Evolutionary conservation across 2,888 invertebrate species (phyloP).

Genomic region (Epinotia bilunana): DNA sequence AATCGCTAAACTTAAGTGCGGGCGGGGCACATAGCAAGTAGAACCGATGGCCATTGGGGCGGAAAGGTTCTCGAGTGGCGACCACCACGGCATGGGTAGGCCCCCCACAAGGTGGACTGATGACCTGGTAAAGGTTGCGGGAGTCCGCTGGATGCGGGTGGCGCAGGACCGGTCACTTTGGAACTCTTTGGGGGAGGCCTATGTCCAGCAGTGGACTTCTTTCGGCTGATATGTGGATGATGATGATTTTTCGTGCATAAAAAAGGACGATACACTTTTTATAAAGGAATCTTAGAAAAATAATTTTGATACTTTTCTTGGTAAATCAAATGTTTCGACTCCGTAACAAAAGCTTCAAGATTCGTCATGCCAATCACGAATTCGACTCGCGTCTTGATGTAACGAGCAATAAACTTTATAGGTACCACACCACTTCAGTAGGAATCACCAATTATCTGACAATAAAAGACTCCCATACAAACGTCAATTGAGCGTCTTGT

Average conservation of each 20-base stretch:
- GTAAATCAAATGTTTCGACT: slow-evolving; percentile 68
- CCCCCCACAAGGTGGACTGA: too few species aligned
- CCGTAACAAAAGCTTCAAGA: slow-evolving; percentile 68
- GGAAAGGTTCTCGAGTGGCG: too few species aligned
- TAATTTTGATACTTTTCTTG: slow-evolving; percentile 50
- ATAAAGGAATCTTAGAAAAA: neutral
- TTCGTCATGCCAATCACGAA: slow-evolving; percentile 72
- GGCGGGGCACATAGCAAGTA: too few species aligned
- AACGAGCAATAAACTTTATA: slow-evolving; percentile 81
- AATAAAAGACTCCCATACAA: slow-evolving; percentile 70
- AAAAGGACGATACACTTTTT: neutral
- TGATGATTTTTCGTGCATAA: neutral
- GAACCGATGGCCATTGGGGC: too few species aligned
- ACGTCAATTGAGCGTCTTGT: slow-evolving; percentile 61
- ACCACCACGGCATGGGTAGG: too few species aligned
- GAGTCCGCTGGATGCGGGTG: too few species aligned
- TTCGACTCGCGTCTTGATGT: slow-evolving; percentile 71
- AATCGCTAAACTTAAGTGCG: too few species aligned
- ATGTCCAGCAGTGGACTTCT: too few species aligned
- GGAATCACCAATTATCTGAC: slow-evolving; percentile 73
- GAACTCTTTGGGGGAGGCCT: too few species aligned
- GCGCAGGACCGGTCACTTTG: too few species aligned
- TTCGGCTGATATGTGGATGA: too few species aligned
- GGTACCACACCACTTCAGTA: slow-evolving; percentile 80
- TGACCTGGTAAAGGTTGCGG: too few species aligned